Conservation (phyloP, 2,888 invertebrate genomes). For the Amblyjoppa proteus region DNA sequence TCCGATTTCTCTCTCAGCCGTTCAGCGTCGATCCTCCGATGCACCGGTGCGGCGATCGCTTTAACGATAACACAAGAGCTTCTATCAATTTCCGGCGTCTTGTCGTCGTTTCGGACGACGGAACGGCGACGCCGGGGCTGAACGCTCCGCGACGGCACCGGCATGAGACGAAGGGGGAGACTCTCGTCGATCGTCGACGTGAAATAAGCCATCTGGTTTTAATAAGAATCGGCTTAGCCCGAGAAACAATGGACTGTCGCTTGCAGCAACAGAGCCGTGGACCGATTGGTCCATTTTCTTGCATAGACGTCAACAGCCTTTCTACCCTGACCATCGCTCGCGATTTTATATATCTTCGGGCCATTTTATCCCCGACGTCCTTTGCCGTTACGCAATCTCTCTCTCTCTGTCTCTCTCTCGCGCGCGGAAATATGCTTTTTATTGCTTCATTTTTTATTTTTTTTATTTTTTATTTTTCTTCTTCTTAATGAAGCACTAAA, state of each 20-base stretch:
- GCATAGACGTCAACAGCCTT: slow-evolving; percentile 56
- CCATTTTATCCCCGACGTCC: slow-evolving; percentile 13
- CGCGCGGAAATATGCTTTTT: not conserved
- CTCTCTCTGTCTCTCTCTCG: slow-evolving; percentile 10
- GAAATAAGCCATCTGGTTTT: slow-evolving; percentile 80
- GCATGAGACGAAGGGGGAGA: slow-evolving; percentile 23
- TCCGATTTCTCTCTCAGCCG: not conserved
- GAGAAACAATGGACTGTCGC: slow-evolving; percentile 82
- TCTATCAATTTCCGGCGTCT: slow-evolving; percentile 63
- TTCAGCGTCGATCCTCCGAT: not conserved
- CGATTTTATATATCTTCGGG: not conserved
- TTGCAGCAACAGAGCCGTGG: slow-evolving; percentile 72
- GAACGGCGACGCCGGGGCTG: slow-evolving; percentile 7
- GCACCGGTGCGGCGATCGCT: not conserved
- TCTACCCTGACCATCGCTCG: slow-evolving; percentile 32
- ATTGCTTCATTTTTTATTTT: not conserved
- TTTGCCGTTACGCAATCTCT: slow-evolving; percentile 13
- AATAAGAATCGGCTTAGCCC: slow-evolving; percentile 82
- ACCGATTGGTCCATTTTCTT: slow-evolving; percentile 67
- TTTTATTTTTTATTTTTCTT: too few species aligned
- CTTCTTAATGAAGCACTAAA: not conserved
- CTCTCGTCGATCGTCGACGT: slow-evolving; percentile 69
- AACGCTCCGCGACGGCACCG: not conserved
- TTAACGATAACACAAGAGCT: slow-evolving; percentile 53
- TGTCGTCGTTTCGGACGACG: not conserved